Evolutionary conservation across 2,113 vertebrate species (phyloP).

Genomic region (Rhombomys opimus): DNA sequence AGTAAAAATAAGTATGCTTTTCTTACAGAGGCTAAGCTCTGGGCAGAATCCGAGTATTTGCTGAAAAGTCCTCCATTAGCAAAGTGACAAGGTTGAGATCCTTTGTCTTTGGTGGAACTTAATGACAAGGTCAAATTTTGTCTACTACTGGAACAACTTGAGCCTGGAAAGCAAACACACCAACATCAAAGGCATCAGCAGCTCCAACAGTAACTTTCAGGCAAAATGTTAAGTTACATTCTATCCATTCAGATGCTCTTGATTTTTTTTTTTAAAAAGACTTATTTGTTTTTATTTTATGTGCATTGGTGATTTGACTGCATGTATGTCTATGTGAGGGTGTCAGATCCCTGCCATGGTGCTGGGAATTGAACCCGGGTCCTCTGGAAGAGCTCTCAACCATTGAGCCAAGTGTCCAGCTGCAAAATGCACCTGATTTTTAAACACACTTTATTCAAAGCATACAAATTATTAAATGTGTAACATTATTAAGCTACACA

Average conservation of each 20-base stretch:
- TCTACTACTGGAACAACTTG: slow-evolving; percentile 90
- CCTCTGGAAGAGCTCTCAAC: too few relatives aligned
- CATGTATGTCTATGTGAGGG: too few relatives aligned
- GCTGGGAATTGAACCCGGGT: too few relatives aligned
- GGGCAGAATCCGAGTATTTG: slow-evolving; percentile 93
- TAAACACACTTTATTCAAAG: background rate
- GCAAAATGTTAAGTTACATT: slow-evolving; percentile 23
- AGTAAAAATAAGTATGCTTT: background rate
- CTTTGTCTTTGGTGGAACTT: slow-evolving; percentile 90
- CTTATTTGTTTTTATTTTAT: too few relatives aligned
- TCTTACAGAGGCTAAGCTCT: slow-evolving; percentile 95
- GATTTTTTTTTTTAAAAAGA: background rate
- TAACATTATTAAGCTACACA: background rate
- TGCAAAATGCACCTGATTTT: background rate
- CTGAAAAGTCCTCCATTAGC: slow-evolving; percentile 90
- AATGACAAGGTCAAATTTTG: slow-evolving; percentile 93
- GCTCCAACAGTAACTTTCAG: slow-evolving; percentile 14
- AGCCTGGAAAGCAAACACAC: slow-evolving; percentile 86
- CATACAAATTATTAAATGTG: slow-evolving; percentile 37
- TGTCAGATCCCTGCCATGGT: too few relatives aligned
- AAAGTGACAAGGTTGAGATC: slow-evolving; percentile 87
- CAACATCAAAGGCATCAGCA: slow-evolving; percentile 8
- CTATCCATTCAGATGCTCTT: slow-evolving; percentile 39
- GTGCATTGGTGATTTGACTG: too few relatives aligned
- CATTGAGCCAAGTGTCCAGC: too few relatives aligned